These are phyloP conservation scores for Pterocles burchelli DNA, from an alignment of 2,113 vertebrate species.

Conservation along the genomic window DNA sequence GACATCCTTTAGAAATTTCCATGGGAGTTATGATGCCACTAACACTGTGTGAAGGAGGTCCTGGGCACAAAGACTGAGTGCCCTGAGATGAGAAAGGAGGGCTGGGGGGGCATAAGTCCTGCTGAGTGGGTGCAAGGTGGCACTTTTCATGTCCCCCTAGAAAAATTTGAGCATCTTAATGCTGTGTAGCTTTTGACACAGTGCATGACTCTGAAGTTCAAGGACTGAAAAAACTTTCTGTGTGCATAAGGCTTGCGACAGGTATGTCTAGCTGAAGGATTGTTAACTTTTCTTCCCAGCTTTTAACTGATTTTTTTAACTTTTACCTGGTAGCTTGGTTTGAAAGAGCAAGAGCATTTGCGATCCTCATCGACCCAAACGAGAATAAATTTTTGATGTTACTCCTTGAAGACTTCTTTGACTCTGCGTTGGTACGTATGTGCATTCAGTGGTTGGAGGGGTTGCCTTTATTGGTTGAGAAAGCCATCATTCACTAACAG, in stretches of 20 bases:
- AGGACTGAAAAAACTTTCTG: background rate
- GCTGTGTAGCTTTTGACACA: background rate
- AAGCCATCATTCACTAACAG: background rate
- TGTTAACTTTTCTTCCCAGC: background rate
- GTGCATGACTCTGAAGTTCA: accelerated
- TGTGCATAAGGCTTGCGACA: background rate
- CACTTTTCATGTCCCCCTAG: background rate
- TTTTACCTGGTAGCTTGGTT: slow-evolving; percentile 84
- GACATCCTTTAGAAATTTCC: background rate
- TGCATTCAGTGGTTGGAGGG: background rate
- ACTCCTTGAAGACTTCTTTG: slow-evolving; percentile 78
- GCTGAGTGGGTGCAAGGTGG: background rate
- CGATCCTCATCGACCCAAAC: slow-evolving; percentile 4
- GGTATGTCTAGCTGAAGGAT: background rate
- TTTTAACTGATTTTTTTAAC: slow-evolving; percentile 30
- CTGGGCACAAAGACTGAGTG: background rate
- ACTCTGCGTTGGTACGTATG: slow-evolving; percentile 77
- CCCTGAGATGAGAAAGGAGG: background rate
- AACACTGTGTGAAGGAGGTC: background rate
- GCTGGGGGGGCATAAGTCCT: background rate
- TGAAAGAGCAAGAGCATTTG: slow-evolving; percentile 68
- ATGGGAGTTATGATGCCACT: accelerated
- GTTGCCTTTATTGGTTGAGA: background rate
- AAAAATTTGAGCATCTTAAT: background rate
- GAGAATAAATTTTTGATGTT: slow-evolving; percentile 10